Base-by-base conservation (phyloP, 1,140 invertebrate genomes). In the Drosophila subobscura region DNA sequence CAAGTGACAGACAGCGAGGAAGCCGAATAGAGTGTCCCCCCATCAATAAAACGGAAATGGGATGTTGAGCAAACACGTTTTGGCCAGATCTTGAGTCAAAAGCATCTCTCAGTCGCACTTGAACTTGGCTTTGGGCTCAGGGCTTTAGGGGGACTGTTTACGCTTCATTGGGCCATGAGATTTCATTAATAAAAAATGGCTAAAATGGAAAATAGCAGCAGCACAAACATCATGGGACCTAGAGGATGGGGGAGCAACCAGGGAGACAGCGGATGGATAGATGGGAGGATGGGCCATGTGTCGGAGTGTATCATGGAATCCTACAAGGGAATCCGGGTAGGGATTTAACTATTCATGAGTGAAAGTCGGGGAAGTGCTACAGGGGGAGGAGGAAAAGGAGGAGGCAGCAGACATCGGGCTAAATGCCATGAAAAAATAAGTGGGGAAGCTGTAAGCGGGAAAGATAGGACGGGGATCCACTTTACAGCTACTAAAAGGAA, bases 171-270 rank as follows among this genome's bases (percentile, higher is more conserved):
- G 76, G 75, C 83, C 84, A 88, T 81, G 79, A 79, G 83, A 88
- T 83, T 88, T 88, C 83, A 88, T 88, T 88, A 88, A 88, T 88
- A 86, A 86, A 86, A 86, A 88, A 86, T 78, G 63, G 66, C 77
- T 72, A 72, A 88, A 83, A 88, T 73, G 63, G 75, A 88, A 88
- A 83, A 74, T 56, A 86, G 80, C 73, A 72, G 16, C 27, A 29
- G 23, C 45, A 54, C 33, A 40, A 42, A 29, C 57, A 40, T 25
- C 14, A 16, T 5, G n/a, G 1, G 7, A 8, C 8, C 22, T 27
- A 1, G 47, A 23, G 22, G n/a, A 25, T 40, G 41, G 29, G 42
- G 33, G 44, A 42, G 42, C 57, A 33, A 23, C 14, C 4, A 10
- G n/a, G 1, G 12, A 22, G 5, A 47, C 25, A 5, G 47, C 5